Evolutionary conservation across 2,113 vertebrate species (phyloP).

Genomic region (Canis aureus): DNA sequence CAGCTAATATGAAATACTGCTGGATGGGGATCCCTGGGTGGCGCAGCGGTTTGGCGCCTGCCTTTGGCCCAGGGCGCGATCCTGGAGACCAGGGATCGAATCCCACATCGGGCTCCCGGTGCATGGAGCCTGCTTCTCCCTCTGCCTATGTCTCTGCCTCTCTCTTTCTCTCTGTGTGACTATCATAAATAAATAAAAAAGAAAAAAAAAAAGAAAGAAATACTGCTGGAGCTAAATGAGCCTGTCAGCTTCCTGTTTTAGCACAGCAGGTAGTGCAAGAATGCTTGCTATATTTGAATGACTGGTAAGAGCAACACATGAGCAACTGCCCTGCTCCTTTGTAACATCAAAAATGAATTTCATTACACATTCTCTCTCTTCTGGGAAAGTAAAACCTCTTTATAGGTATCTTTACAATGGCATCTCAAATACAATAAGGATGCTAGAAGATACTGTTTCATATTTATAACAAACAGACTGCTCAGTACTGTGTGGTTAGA

Average conservation of each 20-base stretch:
- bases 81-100: too few species aligned
- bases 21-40: neutral
- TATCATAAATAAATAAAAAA: too few species aligned
- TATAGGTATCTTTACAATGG: neutral
- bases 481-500: conserved; percentile 11
- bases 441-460: neutral
- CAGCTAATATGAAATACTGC: conserved; percentile 31
- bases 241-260: conserved; percentile 66
- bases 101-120: too few species aligned
- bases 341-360: conserved; percentile 34
- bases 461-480: neutral
- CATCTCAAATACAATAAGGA: conserved; percentile 25
- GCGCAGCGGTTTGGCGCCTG: too few species aligned
- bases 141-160: too few species aligned
- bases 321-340: neutral
- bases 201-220: neutral
- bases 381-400: conserved; percentile 27
- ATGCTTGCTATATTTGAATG: conserved; percentile 54
- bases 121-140: too few species aligned
- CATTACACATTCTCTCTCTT: neutral
- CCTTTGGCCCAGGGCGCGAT: too few species aligned
- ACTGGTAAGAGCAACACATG: neutral
- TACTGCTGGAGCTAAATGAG: neutral
- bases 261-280: conserved; percentile 4
- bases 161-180: too few species aligned